A percentile compares a stretch with the other conserved stretches of the same genome.
These are phyloP conservation scores for Aurelia coerulea DNA, from an alignment of 30 jellyfish, hydroid and myxozoan species.

Conservation along the genomic window DNA sequence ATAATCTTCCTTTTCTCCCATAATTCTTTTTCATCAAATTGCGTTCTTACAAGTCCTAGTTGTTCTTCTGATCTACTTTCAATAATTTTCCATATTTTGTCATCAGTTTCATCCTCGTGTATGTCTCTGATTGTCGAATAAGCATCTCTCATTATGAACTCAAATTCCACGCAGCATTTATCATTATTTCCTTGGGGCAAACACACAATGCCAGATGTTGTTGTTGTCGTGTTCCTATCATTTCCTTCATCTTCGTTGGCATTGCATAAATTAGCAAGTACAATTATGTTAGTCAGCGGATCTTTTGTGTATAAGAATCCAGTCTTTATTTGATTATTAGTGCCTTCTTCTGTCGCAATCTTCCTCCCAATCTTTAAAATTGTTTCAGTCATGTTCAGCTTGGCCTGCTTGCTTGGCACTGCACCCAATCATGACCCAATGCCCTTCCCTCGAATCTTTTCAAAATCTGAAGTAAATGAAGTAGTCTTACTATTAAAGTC, in stretches of 20 bases:
- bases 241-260: no score
- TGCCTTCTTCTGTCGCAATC: conserved; percentile 15
- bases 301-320: conserved; percentile 58
- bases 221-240: no score
- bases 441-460: no score
- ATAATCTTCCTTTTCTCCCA: conserved; percentile 2
- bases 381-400: no score
- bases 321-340: neutral
- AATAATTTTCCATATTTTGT: conserved; percentile 1
- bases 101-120: conserved; percentile 11
- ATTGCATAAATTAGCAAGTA: neutral
- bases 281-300: conserved; percentile 35
- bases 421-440: no score
- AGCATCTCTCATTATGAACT: conserved; percentile 57
- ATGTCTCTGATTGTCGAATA: conserved; percentile 9
- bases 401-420: no score
- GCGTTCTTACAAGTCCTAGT: neutral
- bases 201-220: no score
- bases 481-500: no score
- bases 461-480: no score
- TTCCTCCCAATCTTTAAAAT: conserved; percentile 25
- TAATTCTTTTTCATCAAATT: neutral
- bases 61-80: neutral
- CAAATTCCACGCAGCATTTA: conserved; percentile 1
- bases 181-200: neutral